Percentiles rank a stretch among this genome's conserved stretches.
Evolutionary conservation across 2,888 invertebrate species (phyloP).

Genomic region (Ethmia dodecea): DNA sequence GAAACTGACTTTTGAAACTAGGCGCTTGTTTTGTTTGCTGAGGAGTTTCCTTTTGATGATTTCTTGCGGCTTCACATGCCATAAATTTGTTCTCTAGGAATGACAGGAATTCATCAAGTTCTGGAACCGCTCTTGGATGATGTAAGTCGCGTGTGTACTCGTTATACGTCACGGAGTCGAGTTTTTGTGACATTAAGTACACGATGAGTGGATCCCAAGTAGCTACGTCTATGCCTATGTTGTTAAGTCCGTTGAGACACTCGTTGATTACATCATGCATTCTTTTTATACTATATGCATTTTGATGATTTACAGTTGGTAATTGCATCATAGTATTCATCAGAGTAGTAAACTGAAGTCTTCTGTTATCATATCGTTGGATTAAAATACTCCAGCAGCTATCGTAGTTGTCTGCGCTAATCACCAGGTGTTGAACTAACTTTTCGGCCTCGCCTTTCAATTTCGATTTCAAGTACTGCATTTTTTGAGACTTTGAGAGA

Average conservation of each 20-base stretch:
- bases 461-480: constrained; percentile 20
- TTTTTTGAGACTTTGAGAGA: constrained; percentile 20
- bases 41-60: too few relatives aligned
- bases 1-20: not conserved
- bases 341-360: constrained; percentile 2
- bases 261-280: constrained; percentile 15
- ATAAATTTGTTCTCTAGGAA: constrained; percentile 18
- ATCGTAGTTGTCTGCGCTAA: constrained; percentile 20
- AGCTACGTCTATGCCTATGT: constrained; percentile 14
- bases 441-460: constrained; percentile 20
- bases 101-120: constrained; percentile 10
- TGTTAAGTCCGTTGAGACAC: constrained; percentile 14
- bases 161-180: constrained; percentile 13
- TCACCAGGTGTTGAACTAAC: constrained; percentile 19
- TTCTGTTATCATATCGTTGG: constrained; percentile 16
- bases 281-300: constrained; percentile 9
- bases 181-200: constrained; percentile 16
- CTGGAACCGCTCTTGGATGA: constrained; percentile 9
- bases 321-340: constrained; percentile 2
- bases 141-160: constrained; percentile 15
- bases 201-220: constrained; percentile 19
- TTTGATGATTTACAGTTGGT: constrained; percentile 11
- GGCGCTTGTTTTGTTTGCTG: not conserved
- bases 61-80: constrained; percentile 14
- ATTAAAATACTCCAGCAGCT: constrained; percentile 17